Evolutionary conservation across 2,888 invertebrate genomes (phyloP), one percentile per base, ranked within the genome.

Genomic region (Drosophila ustulata): DNA sequence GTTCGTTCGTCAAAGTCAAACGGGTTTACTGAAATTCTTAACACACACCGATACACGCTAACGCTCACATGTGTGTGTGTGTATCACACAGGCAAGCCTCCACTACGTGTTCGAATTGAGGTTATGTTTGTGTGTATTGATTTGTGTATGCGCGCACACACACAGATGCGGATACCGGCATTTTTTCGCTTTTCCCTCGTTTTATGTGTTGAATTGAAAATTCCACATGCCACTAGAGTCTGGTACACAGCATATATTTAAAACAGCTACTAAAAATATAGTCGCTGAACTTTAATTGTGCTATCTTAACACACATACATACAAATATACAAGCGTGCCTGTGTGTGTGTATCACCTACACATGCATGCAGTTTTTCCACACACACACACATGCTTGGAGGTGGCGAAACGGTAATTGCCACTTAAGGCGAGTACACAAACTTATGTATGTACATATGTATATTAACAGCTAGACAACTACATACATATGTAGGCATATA

Each of bases 1-100:
- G 66, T 78, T 78, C 59, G 53, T 84, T 78, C 64, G 57, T 69
- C 67, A 82, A 87, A 82, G 82, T 75, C 69, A 82, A 82, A 82
- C 81, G 79, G 79, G 81, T 82, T 82, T 82, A 78, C 66, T 66
- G 49, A 69, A 75, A 75, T 83, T 78, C 65, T 61, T 46, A 45
- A 39, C 69, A 62, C 43, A 56, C 61, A n/a, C n/a, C 4, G 11
- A n/a, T 37, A 5, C 37, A 37, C 37, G 18, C 18, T 18, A 2
- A 18, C 18, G 18, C 18, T 18, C 18, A 18, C 26, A 56, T 25
- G 26, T 25, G 59, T 23, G 13, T 45, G 41, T 34, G 45, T 47
- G 39, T 32, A 62, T 41, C 41, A 50, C 32, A 61, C 32, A 51
- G 45, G 51, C 46, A 74, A 13, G 32, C 32, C 32, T 26, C 45